Evolutionary conservation across 1,140 invertebrate species (phyloP), one percentile per base, ranked within the genome.

Genomic region (Trypoxylus dichotomus): DNA sequence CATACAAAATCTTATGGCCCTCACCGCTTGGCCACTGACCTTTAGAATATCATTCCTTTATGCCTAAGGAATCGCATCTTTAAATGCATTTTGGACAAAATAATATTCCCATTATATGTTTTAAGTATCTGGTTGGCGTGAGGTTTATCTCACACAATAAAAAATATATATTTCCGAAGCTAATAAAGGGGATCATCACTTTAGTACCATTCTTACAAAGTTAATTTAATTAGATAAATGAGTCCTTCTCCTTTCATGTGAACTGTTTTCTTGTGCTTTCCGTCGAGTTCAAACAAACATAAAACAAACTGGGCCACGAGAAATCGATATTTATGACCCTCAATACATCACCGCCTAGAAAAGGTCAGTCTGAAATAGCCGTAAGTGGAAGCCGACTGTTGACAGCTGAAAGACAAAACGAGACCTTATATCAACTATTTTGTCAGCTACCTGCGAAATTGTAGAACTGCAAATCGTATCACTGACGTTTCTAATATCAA

Each of bases 351-450:
- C 47, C 47, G 47, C 15, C 47, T 54, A n/a, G 47, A 19, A 54
- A 54, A 54, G 47, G 47, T 54, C 47, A 54, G 47, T 54, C 47
- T 54, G 47, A 54, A 54, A 54, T 54, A 54, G 6, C 47, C 47
- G 47, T 54, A 54, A 54, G n/a, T 54, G 47, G 47, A 54, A 54
- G 47, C 47, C 47, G 47, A 54, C 47, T 15, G 47, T 54, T 54
- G 47, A 54, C 47, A 54, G 47, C 13, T 54, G 13, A 15, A 19
- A 54, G 47, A 54, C 47, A 19, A n/a, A 54, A 19, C 19, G 15
- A 15, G 47, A 54, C 47, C 15, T 19, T 54, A 54, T 54, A 54
- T 54, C 47, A 54, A 54, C 19, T 54, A 54, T n/a, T 54, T 54
- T 54, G 47, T 54, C 15, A 19, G 47, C 19, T 54, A 54, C 47